Percentiles rank a stretch among this genome's conserved stretches.
phyloP scores from a whole-genome alignment of 1,140 invertebrate genomes.

The Camponotus pennsylvanicus region DNA sequence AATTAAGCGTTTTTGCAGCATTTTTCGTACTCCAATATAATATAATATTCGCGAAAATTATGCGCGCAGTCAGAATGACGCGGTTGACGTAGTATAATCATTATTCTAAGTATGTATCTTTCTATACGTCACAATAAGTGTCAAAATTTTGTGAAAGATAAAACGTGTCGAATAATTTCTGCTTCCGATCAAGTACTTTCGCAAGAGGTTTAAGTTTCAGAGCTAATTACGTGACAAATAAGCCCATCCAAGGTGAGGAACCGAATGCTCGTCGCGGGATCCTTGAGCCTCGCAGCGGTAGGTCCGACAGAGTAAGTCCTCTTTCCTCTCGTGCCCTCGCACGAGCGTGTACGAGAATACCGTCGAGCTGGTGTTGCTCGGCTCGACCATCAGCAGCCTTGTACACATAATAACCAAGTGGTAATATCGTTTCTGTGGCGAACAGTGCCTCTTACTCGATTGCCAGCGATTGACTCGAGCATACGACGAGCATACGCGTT shows the following conservation, averaged over 20 bases:
- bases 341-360: constrained; percentile 33
- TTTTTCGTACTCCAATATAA: constrained; percentile 22
- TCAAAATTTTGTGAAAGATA: background rate
- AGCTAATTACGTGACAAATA: constrained; percentile 14
- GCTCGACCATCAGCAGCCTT: constrained; percentile 55
- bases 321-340: constrained; percentile 41
- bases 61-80: background rate
- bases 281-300: constrained; percentile 59
- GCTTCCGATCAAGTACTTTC: background rate
- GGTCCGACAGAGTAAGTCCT: constrained; percentile 25
- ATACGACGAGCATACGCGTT: background rate
- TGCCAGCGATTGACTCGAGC: constrained; percentile 39
- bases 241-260: background rate
- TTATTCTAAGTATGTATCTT: background rate
- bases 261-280: constrained; percentile 36
- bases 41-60: constrained; percentile 20
- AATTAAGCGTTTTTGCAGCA: constrained; percentile 67
- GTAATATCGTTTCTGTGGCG: constrained; percentile 54
- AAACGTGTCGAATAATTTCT: background rate
- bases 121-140: background rate
- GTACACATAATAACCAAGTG: constrained; percentile 61
- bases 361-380: constrained; percentile 28
- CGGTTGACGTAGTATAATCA: constrained; percentile 16
- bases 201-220: constrained; percentile 7
- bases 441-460: constrained; percentile 49